Evolutionary conservation across 2,113 vertebrate genomes (phyloP).

Genomic region (Micronisus gabar): DNA sequence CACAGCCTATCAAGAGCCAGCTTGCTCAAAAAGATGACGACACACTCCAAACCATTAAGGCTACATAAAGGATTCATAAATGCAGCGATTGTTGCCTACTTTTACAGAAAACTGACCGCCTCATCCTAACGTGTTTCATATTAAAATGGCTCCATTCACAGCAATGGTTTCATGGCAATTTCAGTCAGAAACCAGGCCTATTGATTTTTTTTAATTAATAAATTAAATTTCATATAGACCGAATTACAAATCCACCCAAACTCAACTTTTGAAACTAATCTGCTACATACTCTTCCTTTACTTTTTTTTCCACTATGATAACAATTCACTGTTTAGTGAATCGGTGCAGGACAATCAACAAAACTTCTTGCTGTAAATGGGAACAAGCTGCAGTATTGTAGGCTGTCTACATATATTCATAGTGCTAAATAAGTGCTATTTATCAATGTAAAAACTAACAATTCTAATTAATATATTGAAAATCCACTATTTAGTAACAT

Average conservation of each 20-base stretch:
- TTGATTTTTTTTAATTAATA: neutral
- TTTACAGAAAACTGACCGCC: neutral
- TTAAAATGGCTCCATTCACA: neutral
- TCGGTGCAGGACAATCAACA: neutral
- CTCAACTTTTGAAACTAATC: neutral
- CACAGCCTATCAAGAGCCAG: neutral
- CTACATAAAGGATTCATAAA: neutral
- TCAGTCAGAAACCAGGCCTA: neutral
- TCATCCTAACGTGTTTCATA: neutral
- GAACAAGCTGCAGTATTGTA: neutral
- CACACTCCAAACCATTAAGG: neutral
- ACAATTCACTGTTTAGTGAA: neutral
- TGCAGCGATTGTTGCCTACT: neutral
- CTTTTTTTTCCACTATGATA: neutral
- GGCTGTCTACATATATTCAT: neutral
- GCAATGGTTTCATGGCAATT: neutral
- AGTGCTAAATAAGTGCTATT: neutral
- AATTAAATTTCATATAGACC: neutral
- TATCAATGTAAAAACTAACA: neutral
- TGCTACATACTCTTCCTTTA: neutral
- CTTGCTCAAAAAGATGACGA: neutral
- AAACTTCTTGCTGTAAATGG: neutral
- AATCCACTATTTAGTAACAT: neutral
- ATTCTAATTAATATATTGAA: neutral
- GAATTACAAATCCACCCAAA: neutral